Base-by-base conservation (phyloP, 2,113 vertebrate genomes). In the Limanda limanda region DNA sequence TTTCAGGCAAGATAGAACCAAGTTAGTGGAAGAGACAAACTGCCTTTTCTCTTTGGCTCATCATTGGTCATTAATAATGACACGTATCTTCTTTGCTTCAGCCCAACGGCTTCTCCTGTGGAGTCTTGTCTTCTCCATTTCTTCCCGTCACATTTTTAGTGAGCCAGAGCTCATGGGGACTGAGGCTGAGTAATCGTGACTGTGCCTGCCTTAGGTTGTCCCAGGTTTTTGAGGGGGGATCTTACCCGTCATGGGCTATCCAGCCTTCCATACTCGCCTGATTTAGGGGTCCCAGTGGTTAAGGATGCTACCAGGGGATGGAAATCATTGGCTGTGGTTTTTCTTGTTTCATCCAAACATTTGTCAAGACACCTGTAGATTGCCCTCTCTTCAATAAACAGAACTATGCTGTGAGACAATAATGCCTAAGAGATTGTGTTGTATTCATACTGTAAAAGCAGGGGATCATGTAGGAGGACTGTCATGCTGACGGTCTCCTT, bases 151-250 rank as follows among this genome's bases (percentile, higher is more conserved):
- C 13, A 51, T 60, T 81, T 27, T 69, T 40, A 13, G 65, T 69
- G 84, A 88, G 74, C 68, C 51, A 24, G 24, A 69, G 71, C 81
- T 90, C 83, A 81, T 51, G 3, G 55, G 80, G 86, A 84, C 86
- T 75, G 51, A 85, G 91, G 94, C 93, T 62, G 92, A 93, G 93
- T 94, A 95, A 91, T 93, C 94, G 91, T 94, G 96, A 94, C 96
- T 96, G 96, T 96, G 96, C 96, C 96, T 96, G 96, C 94, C 96
- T 97, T 96, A 96, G 96, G 96, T 96, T 93, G 96, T 95, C 95
- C 96, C 96, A 21, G 54, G 80, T 61, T 95, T 91, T 93, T 11
- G 21, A 92, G 86, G 83, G 89, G 95, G 96, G 96, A 96, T 96
- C 96, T 96, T 97, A 97, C 96, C 96, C 96, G 96, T 97, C 96